Conservation (phyloP, 2,113 vertebrate genomes). For the Nycticebus coucang region DNA sequence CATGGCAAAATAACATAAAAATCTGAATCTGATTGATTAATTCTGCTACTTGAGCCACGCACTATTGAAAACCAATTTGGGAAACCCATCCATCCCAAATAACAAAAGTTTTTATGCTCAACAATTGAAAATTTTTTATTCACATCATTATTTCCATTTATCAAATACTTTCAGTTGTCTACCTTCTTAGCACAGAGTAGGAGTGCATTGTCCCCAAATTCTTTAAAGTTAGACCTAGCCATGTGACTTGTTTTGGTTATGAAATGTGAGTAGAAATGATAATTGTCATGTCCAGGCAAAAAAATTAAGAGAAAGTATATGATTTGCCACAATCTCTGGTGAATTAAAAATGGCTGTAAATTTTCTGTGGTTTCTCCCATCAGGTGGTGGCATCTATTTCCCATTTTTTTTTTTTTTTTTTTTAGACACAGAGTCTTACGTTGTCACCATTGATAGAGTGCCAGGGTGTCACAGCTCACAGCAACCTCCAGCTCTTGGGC, state of each 20-base stretch:
- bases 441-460: too few relatives aligned
- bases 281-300: background rate
- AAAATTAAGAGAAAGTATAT: background rate
- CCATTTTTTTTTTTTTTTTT: background rate
- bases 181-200: background rate
- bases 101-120: background rate
- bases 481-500: too few relatives aligned
- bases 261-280: background rate
- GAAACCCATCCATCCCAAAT: background rate
- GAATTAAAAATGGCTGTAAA: background rate
- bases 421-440: too few relatives aligned
- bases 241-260: background rate
- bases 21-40: constrained; percentile 21
- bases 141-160: background rate
- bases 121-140: background rate
- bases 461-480: too few relatives aligned
- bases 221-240: background rate
- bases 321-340: background rate
- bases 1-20: background rate
- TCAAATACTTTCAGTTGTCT: background rate
- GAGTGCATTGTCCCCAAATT: background rate
- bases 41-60: background rate
- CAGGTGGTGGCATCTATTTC: background rate
- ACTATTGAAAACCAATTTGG: constrained; percentile 29
- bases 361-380: background rate